These are phyloP conservation scores for Vombatus ursinus DNA, from an alignment of 2,113 vertebrate species.

Conservation along the genomic window DNA sequence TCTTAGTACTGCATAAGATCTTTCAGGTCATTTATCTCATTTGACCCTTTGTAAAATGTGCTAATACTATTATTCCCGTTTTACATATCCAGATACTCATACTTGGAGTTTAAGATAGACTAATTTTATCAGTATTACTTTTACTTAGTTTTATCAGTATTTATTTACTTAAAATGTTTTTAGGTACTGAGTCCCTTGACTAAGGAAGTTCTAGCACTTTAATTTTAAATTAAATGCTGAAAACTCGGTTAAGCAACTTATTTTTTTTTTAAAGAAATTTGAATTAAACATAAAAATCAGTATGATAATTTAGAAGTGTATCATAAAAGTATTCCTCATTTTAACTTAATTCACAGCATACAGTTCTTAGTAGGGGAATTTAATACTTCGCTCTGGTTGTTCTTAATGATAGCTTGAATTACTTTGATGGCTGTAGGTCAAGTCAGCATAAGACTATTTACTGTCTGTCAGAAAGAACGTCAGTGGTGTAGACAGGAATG, in stretches of 20 bases:
- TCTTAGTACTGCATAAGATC: neutral
- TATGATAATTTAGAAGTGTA: constrained; percentile 43
- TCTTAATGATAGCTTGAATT: constrained; percentile 12
- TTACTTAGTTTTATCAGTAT: constrained; percentile 11
- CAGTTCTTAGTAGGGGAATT: neutral
- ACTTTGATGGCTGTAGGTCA: constrained; percentile 28
- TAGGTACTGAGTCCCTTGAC: neutral
- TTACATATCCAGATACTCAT: neutral
- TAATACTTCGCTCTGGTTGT: neutral
- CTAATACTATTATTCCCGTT: neutral
- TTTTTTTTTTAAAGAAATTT: constrained; percentile 23
- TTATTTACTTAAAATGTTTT: constrained; percentile 48
- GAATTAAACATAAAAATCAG: constrained; percentile 13
- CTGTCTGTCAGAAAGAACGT: neutral
- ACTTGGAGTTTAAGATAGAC: neutral
- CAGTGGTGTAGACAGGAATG: neutral
- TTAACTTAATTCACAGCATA: neutral
- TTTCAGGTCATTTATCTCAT: neutral
- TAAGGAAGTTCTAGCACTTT: constrained; percentile 10
- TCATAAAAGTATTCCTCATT: constrained; percentile 36
- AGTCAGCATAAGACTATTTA: constrained; percentile 39
- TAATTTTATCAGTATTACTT: constrained; percentile 14
- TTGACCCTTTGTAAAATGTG: neutral
- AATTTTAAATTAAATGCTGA: constrained; percentile 47
- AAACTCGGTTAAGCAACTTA: constrained; percentile 22